Conservation (phyloP, 2,797 vertebrate species). For the Bradypodion pumilum region DNA sequence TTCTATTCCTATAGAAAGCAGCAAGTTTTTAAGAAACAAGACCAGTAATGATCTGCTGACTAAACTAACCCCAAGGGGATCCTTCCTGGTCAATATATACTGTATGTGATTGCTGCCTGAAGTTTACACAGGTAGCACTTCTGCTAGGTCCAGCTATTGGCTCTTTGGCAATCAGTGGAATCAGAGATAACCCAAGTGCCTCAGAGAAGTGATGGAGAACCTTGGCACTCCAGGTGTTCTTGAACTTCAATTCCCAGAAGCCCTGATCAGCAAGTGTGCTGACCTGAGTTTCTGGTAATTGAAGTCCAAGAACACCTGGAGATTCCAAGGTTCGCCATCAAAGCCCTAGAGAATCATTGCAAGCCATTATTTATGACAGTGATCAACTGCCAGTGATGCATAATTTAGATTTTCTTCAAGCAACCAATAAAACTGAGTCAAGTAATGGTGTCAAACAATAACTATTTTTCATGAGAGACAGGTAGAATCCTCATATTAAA, state of each 20-base stretch:
- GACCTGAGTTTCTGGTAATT: too few species aligned
- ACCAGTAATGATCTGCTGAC: not conserved
- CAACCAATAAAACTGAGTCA: not conserved
- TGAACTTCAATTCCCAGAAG: too few species aligned
- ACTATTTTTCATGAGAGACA: accelerated
- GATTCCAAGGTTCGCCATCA: too few species aligned
- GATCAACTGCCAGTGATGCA: not conserved
- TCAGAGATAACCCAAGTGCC: too few species aligned
- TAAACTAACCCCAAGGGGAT: not conserved
- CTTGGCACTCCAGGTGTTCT: too few species aligned
- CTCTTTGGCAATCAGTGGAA: not conserved
- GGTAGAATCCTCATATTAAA: not conserved
- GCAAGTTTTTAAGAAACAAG: too few species aligned
- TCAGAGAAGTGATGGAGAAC: too few species aligned
- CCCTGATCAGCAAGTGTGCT: too few species aligned
- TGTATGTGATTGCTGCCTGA: not conserved
- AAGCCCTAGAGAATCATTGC: too few species aligned
- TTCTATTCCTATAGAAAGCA: too few species aligned
- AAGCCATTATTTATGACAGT: not conserved
- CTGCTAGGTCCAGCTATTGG: not conserved
- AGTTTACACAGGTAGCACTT: not conserved
- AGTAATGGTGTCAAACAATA: accelerated
- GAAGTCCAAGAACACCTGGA: too few species aligned
- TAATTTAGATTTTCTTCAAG: accelerated
- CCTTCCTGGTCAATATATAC: not conserved